These are phyloP conservation scores for Melopsittacus undulatus DNA, from an alignment of 2,797 vertebrate genomes.

Conservation along the genomic window DNA sequence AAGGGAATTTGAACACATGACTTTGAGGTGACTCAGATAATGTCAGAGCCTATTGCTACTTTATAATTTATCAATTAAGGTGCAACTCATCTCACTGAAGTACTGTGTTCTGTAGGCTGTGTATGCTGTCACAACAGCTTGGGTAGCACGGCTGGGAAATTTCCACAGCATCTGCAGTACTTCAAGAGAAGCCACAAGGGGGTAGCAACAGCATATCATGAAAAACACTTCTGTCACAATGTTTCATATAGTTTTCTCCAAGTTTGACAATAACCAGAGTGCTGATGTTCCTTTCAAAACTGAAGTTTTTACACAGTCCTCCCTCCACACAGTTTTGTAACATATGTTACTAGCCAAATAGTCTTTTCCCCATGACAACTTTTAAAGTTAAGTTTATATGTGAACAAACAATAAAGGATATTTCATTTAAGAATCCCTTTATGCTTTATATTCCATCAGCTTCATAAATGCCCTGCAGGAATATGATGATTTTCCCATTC, in stretches of 20 bases:
- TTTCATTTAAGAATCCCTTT: background rate
- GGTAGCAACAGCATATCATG: background rate
- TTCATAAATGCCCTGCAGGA: background rate
- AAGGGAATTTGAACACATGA: background rate
- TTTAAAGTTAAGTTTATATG: background rate
- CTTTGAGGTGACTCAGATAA: background rate
- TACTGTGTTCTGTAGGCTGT: fast-evolving
- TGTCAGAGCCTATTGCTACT: background rate
- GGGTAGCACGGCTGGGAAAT: background rate
- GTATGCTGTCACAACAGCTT: background rate
- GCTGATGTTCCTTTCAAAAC: fast-evolving
- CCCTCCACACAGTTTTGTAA: background rate
- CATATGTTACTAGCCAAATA: background rate
- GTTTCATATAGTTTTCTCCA: background rate
- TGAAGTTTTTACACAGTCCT: background rate
- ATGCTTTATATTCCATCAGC: background rate
- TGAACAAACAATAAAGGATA: background rate
- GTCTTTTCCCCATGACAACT: background rate
- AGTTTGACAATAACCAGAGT: background rate
- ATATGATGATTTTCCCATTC: background rate
- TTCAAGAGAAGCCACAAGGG: background rate
- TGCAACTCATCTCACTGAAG: background rate
- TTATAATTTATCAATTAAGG: background rate
- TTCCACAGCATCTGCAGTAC: background rate
- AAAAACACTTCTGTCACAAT: background rate